These are phyloP conservation scores for Cygnus olor DNA, from an alignment of 2,797 vertebrate species.

Conservation along the genomic window DNA sequence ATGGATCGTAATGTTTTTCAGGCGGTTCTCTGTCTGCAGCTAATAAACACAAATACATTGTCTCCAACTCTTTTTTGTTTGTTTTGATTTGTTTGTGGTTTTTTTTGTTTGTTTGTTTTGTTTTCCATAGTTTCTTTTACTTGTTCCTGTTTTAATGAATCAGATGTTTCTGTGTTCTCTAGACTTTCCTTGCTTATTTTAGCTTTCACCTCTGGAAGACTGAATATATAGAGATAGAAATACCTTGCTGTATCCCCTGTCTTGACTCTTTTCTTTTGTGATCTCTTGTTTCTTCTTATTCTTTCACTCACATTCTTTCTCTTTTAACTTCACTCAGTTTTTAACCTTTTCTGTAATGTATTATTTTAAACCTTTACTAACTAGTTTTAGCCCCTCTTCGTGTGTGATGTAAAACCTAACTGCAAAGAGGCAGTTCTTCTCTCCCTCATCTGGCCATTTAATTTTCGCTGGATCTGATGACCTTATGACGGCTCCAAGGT, in stretches of 20 bases:
- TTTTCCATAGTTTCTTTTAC: background rate
- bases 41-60: background rate
- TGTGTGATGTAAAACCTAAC: background rate
- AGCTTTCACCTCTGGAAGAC: background rate
- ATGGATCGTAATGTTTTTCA: conserved; percentile 18
- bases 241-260: background rate
- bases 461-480: background rate
- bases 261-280: background rate
- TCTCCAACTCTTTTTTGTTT: background rate
- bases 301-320: background rate
- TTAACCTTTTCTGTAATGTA: background rate
- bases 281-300: background rate
- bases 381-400: background rate
- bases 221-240: background rate
- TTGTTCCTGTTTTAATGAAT: background rate
- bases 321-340: background rate
- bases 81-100: background rate
- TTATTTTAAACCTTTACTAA: background rate
- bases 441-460: background rate
- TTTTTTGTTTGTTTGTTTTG: background rate
- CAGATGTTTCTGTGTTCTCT: background rate
- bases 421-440: background rate
- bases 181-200: background rate
- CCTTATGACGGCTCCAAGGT: background rate
- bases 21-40: background rate